Evolutionary conservation across 2,797 vertebrate species (phyloP).

Genomic region (Eurystomus glaucurus): DNA sequence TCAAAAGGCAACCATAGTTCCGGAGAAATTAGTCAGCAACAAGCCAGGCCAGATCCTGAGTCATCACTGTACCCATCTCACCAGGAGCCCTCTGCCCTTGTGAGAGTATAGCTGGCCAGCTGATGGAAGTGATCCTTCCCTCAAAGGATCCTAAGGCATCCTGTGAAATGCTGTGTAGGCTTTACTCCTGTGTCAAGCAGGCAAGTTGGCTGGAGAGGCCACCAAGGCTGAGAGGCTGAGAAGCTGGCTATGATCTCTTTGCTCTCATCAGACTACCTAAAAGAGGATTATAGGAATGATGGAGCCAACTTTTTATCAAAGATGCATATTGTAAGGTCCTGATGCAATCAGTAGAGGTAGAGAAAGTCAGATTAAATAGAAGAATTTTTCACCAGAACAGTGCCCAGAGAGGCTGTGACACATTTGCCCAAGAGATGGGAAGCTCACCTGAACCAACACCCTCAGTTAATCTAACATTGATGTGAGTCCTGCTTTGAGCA

Average conservation of each 20-base stretch:
- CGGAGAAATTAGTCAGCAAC: conserved; percentile 28
- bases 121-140: not conserved
- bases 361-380: not conserved
- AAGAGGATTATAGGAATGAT: not conserved
- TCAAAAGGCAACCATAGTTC: conserved; percentile 5
- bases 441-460: not conserved
- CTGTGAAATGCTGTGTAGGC: not conserved
- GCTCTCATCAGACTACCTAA: not conserved
- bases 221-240: not conserved
- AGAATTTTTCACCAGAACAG: not conserved
- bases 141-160: not conserved
- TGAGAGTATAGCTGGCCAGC: not conserved
- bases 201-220: not conserved
- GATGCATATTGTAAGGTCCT: not conserved
- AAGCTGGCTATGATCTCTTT: not conserved
- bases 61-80: not conserved
- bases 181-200: not conserved
- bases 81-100: not conserved
- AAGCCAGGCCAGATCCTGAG: conserved; percentile 10
- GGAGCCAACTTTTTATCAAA: not conserved
- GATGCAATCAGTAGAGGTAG: not conserved
- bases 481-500: not conserved
- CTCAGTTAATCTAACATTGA: not conserved
- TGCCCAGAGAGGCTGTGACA: not conserved
- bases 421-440: not conserved